Percentiles rank a stretch among this genome's conserved stretches.
phyloP scores from a whole-genome alignment of 2,797 vertebrate species.

The Parambassis ranga region DNA sequence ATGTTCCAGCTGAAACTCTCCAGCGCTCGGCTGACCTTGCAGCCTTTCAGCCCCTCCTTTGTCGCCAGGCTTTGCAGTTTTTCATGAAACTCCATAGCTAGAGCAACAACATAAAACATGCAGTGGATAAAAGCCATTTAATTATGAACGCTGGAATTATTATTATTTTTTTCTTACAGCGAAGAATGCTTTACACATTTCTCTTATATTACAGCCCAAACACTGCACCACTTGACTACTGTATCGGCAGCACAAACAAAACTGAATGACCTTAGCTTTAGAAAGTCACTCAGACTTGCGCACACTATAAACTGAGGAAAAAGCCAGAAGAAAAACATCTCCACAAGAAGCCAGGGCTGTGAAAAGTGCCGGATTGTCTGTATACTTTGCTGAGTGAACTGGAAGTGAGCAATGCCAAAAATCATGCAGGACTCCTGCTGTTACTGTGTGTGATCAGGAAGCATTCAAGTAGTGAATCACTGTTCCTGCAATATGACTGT shows the following conservation, averaged over 20 bases:
- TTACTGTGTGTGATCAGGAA: not conserved
- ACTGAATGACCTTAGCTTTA: no score
- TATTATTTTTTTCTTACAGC: no score
- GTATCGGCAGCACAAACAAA: not conserved
- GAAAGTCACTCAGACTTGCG: not conserved
- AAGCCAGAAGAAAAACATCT: not conserved
- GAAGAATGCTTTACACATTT: no score
- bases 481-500: no score
- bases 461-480: not conserved
- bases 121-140: no score
- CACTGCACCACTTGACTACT: not conserved
- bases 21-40: conserved; percentile 89
- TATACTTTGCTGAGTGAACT: not conserved
- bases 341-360: not conserved
- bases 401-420: not conserved
- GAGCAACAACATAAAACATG: not conserved
- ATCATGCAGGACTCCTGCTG: not conserved
- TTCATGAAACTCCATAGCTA: conserved; percentile 95
- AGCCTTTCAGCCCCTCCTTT: conserved; percentile 91
- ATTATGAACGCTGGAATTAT: no score
- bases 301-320: not conserved
- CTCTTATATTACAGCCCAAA: not conserved
- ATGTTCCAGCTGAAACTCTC: conserved; percentile 98
- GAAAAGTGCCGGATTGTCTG: not conserved
- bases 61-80: conserved; percentile 86